Evolutionary conservation across 2,888 invertebrate species (phyloP), one percentile per base, ranked within the genome.

Genomic region (Tenthredo notha): DNA sequence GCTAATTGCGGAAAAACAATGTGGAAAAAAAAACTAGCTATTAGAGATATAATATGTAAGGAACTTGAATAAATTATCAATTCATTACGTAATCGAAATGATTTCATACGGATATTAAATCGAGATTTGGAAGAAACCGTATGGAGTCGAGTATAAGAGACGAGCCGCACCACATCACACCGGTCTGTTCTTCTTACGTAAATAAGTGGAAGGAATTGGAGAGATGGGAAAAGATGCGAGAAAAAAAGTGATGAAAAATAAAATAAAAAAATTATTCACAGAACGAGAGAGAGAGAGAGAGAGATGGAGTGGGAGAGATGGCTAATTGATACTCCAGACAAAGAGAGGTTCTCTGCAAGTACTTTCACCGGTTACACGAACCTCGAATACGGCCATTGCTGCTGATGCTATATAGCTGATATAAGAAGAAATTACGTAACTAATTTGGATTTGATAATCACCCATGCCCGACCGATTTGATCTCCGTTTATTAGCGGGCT

Each of bases 301-400:
- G 29, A 61, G 50, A 54, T 15, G 33, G 58, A 80, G 40, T 40
- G 21, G 9, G 29, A 61, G 18, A 50, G 37, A 61, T 6, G 80
- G 80, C 80, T 12, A 25, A 54, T 54, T 54, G 33, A 77, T 80
- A 40, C 61, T 25, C 40, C 40, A 75, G 75, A 84, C 84, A 84
- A 84, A 47, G 74, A 84, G 61, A 75, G 50, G 37, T 74, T 84
- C 74, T 75, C 72, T 37, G 37, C 25, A 61, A 61, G 61, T 61
- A 84, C 84, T 84, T 84, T 84, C 84, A 84, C 84, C 72, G 25
- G 33, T 50, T 50, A 43, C 37, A 67, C 43, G 54, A 72, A 50
- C 50, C 61, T 58, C 54, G 61, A 84, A 84, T 84, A 25, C 84
- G 84, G 74, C 61, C 84, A 84, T 84, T 58, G 74, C 84, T 74